Conservation (phyloP, 2,888 invertebrate species). For the Ophraella communa region DNA sequence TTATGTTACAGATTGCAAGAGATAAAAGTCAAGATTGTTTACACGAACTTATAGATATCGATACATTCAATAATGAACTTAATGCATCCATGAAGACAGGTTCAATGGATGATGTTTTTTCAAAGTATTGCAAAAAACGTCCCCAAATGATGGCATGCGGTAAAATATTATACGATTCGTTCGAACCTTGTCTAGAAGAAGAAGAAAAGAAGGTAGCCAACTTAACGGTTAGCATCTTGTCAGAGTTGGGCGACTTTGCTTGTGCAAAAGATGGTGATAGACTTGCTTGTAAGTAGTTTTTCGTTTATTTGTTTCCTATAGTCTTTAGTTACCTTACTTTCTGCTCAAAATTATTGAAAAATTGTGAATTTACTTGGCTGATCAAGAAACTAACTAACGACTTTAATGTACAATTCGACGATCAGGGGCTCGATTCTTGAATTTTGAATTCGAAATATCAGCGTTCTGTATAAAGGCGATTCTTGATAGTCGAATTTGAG, state of each 20-base stretch:
- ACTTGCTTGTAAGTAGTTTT: slow-evolving; percentile 62
- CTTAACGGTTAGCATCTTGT: slow-evolving; percentile 59
- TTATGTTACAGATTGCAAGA: slow-evolving; percentile 35
- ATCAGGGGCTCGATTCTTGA: too few relatives aligned
- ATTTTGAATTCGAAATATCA: too few relatives aligned
- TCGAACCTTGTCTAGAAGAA: slow-evolving; percentile 61
- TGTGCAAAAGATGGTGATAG: slow-evolving; percentile 66
- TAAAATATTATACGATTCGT: slow-evolving; percentile 55
- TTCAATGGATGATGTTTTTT: slow-evolving; percentile 64
- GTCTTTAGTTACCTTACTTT: too few relatives aligned
- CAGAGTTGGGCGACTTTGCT: slow-evolving; percentile 61
- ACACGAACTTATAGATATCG: slow-evolving; percentile 65
- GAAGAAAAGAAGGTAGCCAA: slow-evolving; percentile 59
- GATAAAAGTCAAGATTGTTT: slow-evolving; percentile 65
- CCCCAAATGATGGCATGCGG: slow-evolving; percentile 59
- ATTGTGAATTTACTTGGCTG: too few relatives aligned
- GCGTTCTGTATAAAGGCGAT: too few relatives aligned
- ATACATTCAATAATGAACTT: slow-evolving; percentile 64
- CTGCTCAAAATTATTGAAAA: too few relatives aligned
- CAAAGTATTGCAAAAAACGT: slow-evolving; percentile 62
- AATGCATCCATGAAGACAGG: slow-evolving; percentile 63
- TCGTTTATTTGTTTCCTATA: background rate
- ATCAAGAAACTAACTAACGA: too few relatives aligned
- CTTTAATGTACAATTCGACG: too few relatives aligned
- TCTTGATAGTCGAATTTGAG: too few relatives aligned